These are phyloP conservation scores for Gallirallus australis DNA, from an alignment of 2,797 vertebrate genomes.

Conservation along the genomic window DNA sequence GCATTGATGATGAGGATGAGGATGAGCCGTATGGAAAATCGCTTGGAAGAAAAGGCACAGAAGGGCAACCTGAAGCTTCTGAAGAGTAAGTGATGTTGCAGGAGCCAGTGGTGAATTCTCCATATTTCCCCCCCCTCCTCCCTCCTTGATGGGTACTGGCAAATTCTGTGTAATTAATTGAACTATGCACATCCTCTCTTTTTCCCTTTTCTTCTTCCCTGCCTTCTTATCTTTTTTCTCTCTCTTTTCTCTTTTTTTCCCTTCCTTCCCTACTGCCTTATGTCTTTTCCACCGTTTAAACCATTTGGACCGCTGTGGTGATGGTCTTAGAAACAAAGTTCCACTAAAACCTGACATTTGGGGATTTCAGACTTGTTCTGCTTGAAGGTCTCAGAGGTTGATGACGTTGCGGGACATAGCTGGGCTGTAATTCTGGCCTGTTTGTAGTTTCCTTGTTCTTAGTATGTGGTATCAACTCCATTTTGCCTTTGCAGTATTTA, in stretches of 20 bases:
- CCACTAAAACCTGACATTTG: not conserved
- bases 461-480: not conserved
- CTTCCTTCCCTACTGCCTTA: too few relatives aligned
- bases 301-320: not conserved
- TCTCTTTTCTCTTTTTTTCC: too few relatives aligned
- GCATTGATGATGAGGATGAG: constrained; percentile 84
- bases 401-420: not conserved
- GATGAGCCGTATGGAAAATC: constrained; percentile 52
- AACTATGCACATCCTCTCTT: not conserved
- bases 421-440: not conserved
- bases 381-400: not conserved
- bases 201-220: too few relatives aligned
- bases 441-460: not conserved
- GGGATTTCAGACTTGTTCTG: not conserved
- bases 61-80: constrained; percentile 36
- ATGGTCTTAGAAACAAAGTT: not conserved
- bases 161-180: not conserved
- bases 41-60: constrained; percentile 17
- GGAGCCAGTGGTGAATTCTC: not conserved
- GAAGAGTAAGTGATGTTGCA: constrained; percentile 73
- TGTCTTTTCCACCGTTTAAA: not conserved
- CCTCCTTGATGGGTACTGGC: not conserved
- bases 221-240: not conserved
- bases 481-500: not conserved
- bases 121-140: not conserved